Evolutionary conservation across 2,797 vertebrate genomes (phyloP).

Genomic region (Pseudomugil gertrudae): DNA sequence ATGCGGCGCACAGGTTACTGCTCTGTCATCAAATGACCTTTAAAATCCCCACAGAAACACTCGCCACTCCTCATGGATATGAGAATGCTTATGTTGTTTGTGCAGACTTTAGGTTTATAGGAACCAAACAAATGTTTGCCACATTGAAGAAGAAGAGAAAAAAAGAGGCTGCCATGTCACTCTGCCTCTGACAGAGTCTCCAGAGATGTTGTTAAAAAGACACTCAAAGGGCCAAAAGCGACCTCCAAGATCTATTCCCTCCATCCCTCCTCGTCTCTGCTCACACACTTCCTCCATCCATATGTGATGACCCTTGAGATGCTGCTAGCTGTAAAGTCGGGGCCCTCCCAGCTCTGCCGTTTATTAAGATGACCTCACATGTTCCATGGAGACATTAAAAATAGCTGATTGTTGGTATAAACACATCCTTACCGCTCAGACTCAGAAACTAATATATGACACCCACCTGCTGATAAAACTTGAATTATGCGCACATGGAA

Average conservation of each 20-base stretch:
- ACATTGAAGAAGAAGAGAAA: conserved; percentile 9
- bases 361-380: conserved; percentile 51
- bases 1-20: conserved; percentile 35
- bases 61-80: conserved; percentile 15
- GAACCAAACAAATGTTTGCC: conserved; percentile 15
- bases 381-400: conserved; percentile 32
- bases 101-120: conserved; percentile 16
- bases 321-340: conserved; percentile 45
- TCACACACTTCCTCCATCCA: conserved; percentile 55
- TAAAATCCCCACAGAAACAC: conserved; percentile 26
- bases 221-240: conserved; percentile 33
- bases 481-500: not conserved
- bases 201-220: conserved; percentile 43
- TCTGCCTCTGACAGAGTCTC: conserved; percentile 31
- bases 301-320: conserved; percentile 47
- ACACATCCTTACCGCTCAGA: conserved; percentile 3
- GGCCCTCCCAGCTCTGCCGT: not conserved
- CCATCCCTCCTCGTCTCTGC: conserved; percentile 27
- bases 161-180: conserved; percentile 15
- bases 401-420: conserved; percentile 27
- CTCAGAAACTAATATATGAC: conserved; percentile 2
- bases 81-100: conserved; percentile 49
- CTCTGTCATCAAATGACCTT: conserved; percentile 54
- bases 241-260: conserved; percentile 32
- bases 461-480: conserved; percentile 20